Percentiles rank a stretch among this genome's conserved stretches.
Conservation (phyloP, 2,113 vertebrate species). For the Amblyopsis rosae region DNA sequence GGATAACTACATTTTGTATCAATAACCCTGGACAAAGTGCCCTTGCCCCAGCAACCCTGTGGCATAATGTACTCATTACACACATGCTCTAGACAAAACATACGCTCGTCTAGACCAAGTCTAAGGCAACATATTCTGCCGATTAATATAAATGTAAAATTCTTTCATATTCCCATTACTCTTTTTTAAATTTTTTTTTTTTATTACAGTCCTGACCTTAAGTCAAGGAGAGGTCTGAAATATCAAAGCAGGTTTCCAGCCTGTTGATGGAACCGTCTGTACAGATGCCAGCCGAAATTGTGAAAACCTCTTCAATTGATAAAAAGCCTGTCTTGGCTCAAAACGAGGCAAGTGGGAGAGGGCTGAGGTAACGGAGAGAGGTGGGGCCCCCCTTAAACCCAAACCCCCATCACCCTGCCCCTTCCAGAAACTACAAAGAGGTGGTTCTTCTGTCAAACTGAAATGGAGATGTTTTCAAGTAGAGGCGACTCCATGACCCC, state of each 20-base stretch:
- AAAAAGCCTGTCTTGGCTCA: neutral
- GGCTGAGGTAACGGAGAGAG: neutral
- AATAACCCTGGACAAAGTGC: no score
- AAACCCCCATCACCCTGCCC: neutral
- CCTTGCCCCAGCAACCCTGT: no score
- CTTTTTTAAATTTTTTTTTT: no score
- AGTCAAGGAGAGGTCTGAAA: neutral
- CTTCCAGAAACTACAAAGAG: conserved; percentile 37
- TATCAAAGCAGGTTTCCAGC: neutral
- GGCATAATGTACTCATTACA: no score
- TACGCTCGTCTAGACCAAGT: no score
- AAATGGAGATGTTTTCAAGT: conserved; percentile 30
- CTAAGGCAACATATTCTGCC: no score
- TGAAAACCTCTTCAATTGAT: neutral
- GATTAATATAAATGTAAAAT: no score
- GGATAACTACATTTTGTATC: no score
- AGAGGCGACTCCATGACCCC: conserved; percentile 33
- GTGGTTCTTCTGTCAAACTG: conserved; percentile 25
- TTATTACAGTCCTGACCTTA: neutral
- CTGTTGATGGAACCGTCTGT: neutral
- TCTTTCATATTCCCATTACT: no score
- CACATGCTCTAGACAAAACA: no score
- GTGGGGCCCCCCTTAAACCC: neutral
- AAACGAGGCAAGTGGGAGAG: neutral
- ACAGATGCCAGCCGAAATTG: conserved; percentile 1